Percentiles rank a stretch among this genome's conserved stretches.
These are phyloP conservation scores for Eptesicus fuscus DNA, from an alignment of 2,113 vertebrate genomes.

Conservation along the genomic window DNA sequence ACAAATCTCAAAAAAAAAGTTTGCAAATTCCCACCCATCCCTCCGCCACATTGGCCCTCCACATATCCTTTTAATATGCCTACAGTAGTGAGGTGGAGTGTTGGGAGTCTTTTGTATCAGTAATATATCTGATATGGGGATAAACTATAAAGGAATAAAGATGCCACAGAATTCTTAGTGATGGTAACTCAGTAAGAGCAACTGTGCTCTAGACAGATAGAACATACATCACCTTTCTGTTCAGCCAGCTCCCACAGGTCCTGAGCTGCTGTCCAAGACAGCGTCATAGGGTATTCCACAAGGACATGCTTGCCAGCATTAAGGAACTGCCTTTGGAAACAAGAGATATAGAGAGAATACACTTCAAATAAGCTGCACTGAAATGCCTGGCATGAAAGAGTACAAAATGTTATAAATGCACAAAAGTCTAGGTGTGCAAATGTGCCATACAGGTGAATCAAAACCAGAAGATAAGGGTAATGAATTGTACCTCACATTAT, in stretches of 20 bases:
- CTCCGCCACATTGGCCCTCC: neutral
- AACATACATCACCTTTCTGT: conserved; percentile 86
- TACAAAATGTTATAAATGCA: neutral
- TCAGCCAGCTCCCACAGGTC: conserved; percentile 89
- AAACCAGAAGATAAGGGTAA: neutral
- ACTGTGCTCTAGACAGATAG: neutral
- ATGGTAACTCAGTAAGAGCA: neutral
- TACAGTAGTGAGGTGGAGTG: neutral
- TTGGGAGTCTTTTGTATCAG: neutral
- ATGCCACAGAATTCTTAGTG: neutral
- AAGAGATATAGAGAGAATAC: neutral
- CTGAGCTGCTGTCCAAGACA: conserved; percentile 82
- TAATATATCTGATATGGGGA: neutral
- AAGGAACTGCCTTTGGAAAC: conserved; percentile 86
- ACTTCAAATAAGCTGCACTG: conserved; percentile 6
- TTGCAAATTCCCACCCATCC: neutral
- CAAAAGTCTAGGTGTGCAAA: neutral
- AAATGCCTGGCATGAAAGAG: neutral
- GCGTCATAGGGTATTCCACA: conserved; percentile 94
- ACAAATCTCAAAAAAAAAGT: neutral
- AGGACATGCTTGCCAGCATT: conserved; percentile 94
- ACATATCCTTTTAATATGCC: neutral
- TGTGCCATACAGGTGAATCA: neutral
- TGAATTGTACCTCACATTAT: neutral
- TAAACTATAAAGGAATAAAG: neutral